Evolutionary conservation across 2,113 vertebrate genomes (phyloP), one percentile per base, ranked within the genome.

Genomic region (Hiodon tergisus): DNA sequence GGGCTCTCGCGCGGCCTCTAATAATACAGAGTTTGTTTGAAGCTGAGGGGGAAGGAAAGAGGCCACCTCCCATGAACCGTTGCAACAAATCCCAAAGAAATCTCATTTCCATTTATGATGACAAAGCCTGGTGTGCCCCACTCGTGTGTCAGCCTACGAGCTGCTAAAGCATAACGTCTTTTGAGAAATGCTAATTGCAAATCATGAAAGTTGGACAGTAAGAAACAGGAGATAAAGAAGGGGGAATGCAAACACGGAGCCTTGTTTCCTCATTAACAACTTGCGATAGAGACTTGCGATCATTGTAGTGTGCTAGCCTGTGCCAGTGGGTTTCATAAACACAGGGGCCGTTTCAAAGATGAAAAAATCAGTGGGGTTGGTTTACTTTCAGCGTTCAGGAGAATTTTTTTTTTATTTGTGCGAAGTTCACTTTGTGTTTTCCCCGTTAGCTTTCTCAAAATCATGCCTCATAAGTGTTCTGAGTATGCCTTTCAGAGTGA

Each of bases 261-360:
- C 78, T 67, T 77, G 76, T 84, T 79, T 84, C 80, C 82, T 88
- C 81, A 85, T 88, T 87, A 89, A 84, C 83, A 83, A 83, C 78
- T 80, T 79, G 74, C 78, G 80, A 85, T 84, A 81, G 84, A 76
- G 78, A 79, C 77, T 82, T 80, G 73, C 80, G 82, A 77, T 82
- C 84, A 83, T 81, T 69, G 81, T 79, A 79, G 77, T 82, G 79
- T 83, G 80, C 81, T 78, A 78, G 71, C 17, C 75, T 81, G 76
- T 82, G 82, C 80, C 78, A 85, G 80, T 31, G 77, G 67, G 71
- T 76, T 78, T 69, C 79, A 73, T 73, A 65, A 74, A 73, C 60
- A 69, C 74, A 78, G 76, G 82, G 81, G 73, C 68, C 76, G 72
- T 83, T 84, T 84, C 71, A 80, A 79, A 65, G 58, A 74, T 78